phyloP scores from a whole-genome alignment of 2,888 invertebrate genomes.

The Zootermopsis nevadensis region DNA sequence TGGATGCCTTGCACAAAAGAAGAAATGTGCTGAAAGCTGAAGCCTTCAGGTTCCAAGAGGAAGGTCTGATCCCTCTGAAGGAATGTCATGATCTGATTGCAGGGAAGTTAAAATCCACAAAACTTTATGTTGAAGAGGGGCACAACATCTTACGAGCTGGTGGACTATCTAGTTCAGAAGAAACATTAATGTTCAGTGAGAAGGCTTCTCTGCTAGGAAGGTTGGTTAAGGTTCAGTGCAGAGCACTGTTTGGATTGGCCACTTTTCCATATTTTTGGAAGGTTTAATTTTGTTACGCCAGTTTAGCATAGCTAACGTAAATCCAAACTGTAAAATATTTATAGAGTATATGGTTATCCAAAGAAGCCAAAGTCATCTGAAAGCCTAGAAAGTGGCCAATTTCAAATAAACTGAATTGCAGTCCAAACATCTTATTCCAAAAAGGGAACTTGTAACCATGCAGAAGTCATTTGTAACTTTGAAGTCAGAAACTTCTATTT shows the following conservation, averaged over 20 bases:
- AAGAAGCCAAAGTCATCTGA: too few relatives aligned
- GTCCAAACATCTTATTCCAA: too few relatives aligned
- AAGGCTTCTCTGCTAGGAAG: conserved; percentile 59
- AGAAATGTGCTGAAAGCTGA: conserved; percentile 58
- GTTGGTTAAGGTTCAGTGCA: conserved; percentile 23
- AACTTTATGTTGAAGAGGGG: conserved; percentile 58
- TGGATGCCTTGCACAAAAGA: conserved; percentile 57
- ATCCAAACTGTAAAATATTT: too few relatives aligned
- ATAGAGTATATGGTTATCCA: too few relatives aligned
- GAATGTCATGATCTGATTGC: conserved; percentile 62
- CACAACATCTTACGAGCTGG: conserved; percentile 55
- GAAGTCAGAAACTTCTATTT: too few relatives aligned
- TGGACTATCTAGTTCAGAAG: conserved; percentile 34
- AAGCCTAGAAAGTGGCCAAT: too few relatives aligned
- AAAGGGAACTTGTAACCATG: too few relatives aligned
- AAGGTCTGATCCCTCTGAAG: conserved; percentile 61
- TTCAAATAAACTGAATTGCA: too few relatives aligned
- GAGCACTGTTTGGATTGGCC: neutral
- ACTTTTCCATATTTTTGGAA: neutral
- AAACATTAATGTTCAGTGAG: conserved; percentile 53
- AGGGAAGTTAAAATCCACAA: conserved; percentile 61
- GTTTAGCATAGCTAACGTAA: too few relatives aligned
- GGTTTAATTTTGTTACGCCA: too few relatives aligned
- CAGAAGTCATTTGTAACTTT: too few relatives aligned
- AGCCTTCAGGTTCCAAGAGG: conserved; percentile 52